Base-by-base conservation (phyloP, 2,797 vertebrate genomes). In the Enteromius fasciolatus region DNA sequence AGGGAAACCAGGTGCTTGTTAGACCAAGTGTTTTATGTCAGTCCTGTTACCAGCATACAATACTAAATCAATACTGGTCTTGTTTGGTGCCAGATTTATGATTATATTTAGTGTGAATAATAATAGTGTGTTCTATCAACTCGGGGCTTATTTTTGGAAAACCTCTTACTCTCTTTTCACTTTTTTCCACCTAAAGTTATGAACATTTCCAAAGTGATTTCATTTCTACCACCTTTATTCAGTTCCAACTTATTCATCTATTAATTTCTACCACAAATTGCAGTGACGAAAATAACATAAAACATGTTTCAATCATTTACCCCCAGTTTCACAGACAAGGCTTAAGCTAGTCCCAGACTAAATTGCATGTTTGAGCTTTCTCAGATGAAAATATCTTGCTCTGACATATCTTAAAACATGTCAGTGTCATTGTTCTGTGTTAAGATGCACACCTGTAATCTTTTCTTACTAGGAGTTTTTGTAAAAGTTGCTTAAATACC, bases 1-100 rank as follows among this genome's bases (percentile, higher is more conserved):
- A 48, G 78, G 76, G 48, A 79, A 67, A 81, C 69, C 83, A 85
- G 81, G 78, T 73, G 79, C 81, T 82, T 73, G 85, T 78, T 80
- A 82, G 64, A 63, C 50, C 76, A 80, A 64, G 85, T 84, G 77
- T 64, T 80, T 25, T 54, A 48, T 80, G 78, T 81, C 85, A 46
- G 36, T 78, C 44, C n/a, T 78, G 66, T 72, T 64, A 57, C 61
- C 50, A 15, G 4, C 23, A 1, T 28, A 67, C 46, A 39, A 73
- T 77, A 59, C 41, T 78, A 52, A 81, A 86, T 84, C 82, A 54
- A 84, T 86, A 17, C 18, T 23, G 48, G 48, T 41, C 73, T 77
- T 81, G 67, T 81, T 72, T 59, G 59, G 28, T 14, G 17, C 6
- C 10, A 69, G 39, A 44, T 54, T 82, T 82, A 44, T 1, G 41